Evolutionary conservation across 2,797 vertebrate species (phyloP), one percentile per base, ranked within the genome.

Genomic region (Helostoma temminkii): DNA sequence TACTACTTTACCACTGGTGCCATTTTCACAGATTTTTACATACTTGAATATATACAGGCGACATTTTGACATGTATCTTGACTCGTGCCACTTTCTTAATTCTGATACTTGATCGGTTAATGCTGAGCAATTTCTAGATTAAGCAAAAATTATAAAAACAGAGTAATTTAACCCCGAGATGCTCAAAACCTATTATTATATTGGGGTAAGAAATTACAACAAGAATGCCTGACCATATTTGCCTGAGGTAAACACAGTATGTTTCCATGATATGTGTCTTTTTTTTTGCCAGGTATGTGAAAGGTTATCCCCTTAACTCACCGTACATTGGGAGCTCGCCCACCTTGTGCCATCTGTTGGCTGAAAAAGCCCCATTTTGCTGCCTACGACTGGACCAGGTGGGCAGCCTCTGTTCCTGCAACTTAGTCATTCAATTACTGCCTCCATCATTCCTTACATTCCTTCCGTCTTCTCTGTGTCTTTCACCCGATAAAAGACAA

Each of bases 301-400:
- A 96, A 81, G 96, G 96, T 57, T 98, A 98, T 80, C 97, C 97
- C 36, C 97, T 95, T 0, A 97, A 97, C 88, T 96, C 96, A 0
- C 97, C 97, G 18, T 98, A 99, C 90, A 99, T 99, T 0, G 97
- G 97, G 57, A 97, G 96, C 88, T 97, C 97, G 46, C 96, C 96
- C 0, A 97, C 96, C 2, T 88, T 96, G 69, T 98, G 97, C 93
- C 97, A 98, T 85, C 95, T 99, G 1, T 81, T 97, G 80, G 94
- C 95, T 0, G 93, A 95, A 62, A 98, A 96, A 91, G 95, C 95
- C 11, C 94, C 94, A 0, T 96, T 97, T 90, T 99, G 96, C 89
- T 98, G 97, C 90, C 93, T 99, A 83, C 92, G 95, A 48, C 93
- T 99, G 81, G 96, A 98, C 90, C 96, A 96, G 96, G 97, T 96